Base-by-base conservation (phyloP, 2,113 vertebrate species). In the Hypanus sabinus region DNA sequence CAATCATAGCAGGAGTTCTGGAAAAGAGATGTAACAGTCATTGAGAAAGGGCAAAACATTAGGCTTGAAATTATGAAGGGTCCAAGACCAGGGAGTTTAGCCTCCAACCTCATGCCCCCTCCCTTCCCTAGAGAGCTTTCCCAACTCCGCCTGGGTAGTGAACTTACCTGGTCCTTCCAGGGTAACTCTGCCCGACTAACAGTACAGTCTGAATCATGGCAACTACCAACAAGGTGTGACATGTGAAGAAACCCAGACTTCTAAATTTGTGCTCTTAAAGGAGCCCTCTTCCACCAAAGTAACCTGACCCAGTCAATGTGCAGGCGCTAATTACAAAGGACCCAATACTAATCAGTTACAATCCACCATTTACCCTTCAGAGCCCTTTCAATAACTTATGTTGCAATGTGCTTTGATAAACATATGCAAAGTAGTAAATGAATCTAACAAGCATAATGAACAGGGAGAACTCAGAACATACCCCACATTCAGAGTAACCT, bases 1-100 rank as follows among this genome's bases (percentile, higher is more conserved):
- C 99, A 0, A 99, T 99, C 98, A 99, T 99, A 6, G 99, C 98
- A 0, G 99, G 99, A 0, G 98, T 99, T 96, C 99, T 99, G 96
- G 0, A 1, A 0, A 11, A 81, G 62, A 94, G 75, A 73, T 73
- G 5, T 55, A 55, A 12, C 36, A 92, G 70, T 92, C 20, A 30
- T 88, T 65, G 85, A 90, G 5, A 65, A 90, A 65, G 8, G 30
- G 5, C 30, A 90, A 65, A 90, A 6, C 4, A 8, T 14, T 18
- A n/a, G 1, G 14, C 30, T 33, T 16, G 85, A 90, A 68, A 90
- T 20, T 88, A 16, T 62, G 30, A 88, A 36, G 38, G 5, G 57
- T 62, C 14, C 24, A 22, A 85, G 9, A 20, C 65, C 65, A 10
- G 65, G 65, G 70, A 71, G 71, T 1, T 3, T 2, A 20, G 5